phyloP scores from a whole-genome alignment of 2,888 invertebrate genomes.

The Xiphydria camelus region DNA sequence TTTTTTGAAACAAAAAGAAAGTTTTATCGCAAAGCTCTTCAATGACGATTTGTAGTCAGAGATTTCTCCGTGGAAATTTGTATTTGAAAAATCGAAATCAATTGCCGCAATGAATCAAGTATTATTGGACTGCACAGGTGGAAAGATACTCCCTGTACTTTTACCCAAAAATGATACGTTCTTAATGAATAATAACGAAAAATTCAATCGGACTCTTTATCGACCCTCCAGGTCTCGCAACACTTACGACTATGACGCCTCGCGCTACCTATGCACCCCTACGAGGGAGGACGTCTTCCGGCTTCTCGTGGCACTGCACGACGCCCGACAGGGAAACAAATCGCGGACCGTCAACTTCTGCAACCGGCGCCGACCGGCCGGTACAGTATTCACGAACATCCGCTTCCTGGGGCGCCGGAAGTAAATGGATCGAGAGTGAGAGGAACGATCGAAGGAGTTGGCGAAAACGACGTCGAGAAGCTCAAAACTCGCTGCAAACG shows the following conservation, averaged over 20 bases:
- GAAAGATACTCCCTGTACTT: slow-evolving; percentile 2
- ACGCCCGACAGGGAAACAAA: slow-evolving; percentile 63
- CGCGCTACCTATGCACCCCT: slow-evolving; percentile 65
- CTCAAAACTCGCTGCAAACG: no score
- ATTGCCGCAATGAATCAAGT: no score
- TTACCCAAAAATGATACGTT: slow-evolving; percentile 1
- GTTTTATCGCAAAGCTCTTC: no score
- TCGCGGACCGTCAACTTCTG: slow-evolving; percentile 65
- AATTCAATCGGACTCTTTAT: slow-evolving; percentile 12
- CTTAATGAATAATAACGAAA: slow-evolving; percentile 6
- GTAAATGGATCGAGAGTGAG: slow-evolving; percentile 19
- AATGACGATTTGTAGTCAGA: no score
- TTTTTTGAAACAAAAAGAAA: no score
- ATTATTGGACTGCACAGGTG: slow-evolving; percentile 10
- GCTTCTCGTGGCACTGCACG: slow-evolving; percentile 65
- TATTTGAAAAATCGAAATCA: no score
- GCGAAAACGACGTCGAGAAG: background rate
- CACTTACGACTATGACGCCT: slow-evolving; percentile 63
- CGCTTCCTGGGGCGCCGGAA: slow-evolving; percentile 64
- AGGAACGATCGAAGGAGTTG: background rate
- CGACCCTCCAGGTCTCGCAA: slow-evolving; percentile 27
- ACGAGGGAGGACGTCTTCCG: slow-evolving; percentile 66
- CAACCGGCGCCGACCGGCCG: slow-evolving; percentile 65
- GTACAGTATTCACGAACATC: slow-evolving; percentile 66
- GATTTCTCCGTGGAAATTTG: no score